Evolutionary conservation across 2,797 vertebrate genomes (phyloP).

Genomic region (Phaenicophaeus curvirostris): DNA sequence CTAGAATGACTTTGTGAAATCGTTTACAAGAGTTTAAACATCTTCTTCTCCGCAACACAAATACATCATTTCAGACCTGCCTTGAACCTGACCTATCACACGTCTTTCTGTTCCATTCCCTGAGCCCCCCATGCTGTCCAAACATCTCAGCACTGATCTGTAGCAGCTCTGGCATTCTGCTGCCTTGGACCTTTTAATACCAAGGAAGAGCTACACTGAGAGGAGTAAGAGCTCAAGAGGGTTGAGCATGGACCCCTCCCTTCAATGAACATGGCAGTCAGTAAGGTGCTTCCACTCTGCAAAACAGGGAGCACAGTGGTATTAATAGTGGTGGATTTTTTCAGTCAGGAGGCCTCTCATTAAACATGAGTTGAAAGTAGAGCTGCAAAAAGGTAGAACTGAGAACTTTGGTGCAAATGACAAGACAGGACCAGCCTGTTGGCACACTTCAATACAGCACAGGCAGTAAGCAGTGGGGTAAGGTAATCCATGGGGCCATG

Average conservation of each 20-base stretch:
- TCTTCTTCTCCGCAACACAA: neutral
- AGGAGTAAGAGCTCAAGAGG: neutral
- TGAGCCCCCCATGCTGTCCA: neutral
- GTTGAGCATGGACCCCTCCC: neutral
- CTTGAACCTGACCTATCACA: neutral
- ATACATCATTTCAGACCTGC: neutral
- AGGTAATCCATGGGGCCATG: neutral
- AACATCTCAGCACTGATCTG: neutral
- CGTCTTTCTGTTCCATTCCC: neutral
- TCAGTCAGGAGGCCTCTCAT: neutral
- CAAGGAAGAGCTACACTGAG: neutral
- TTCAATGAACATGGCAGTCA: neutral
- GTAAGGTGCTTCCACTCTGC: neutral
- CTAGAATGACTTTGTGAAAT: neutral
- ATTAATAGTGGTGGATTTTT: neutral
- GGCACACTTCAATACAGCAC: neutral
- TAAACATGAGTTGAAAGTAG: neutral
- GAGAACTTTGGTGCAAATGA: neutral
- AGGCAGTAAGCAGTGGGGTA: neutral
- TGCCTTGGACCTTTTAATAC: neutral
- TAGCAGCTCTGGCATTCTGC: neutral
- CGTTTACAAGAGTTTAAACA: neutral
- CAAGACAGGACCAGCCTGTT: neutral
- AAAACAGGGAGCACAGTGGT: neutral
- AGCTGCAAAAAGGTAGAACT: neutral